phyloP scores from a whole-genome alignment of 2,888 invertebrate species.

The Caenorhabditis sp. region DNA sequence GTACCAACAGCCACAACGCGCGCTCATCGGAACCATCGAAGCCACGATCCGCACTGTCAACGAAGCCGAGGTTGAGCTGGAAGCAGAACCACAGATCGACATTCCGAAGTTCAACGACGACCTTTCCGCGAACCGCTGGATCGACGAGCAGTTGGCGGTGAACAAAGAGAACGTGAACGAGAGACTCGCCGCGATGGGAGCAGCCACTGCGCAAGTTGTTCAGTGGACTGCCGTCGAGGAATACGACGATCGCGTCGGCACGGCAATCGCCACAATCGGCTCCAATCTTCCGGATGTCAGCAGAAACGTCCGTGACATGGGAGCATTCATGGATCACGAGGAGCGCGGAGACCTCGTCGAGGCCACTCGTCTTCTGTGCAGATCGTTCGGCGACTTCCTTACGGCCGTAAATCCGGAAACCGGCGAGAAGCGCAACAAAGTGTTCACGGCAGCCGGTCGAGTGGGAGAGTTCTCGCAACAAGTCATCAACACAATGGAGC shows the following conservation, averaged over 20 bases:
- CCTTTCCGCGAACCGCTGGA: conserved; percentile 56
- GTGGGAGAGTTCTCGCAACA: conserved; percentile 94
- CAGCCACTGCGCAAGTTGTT: conserved; percentile 95
- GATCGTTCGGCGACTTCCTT: conserved; percentile 91
- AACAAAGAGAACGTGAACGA: conserved; percentile 96
- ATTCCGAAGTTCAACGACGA: conserved; percentile 76
- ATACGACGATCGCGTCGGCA: conserved; percentile 91
- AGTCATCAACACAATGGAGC: conserved; percentile 89
- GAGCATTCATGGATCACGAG: conserved; percentile 88
- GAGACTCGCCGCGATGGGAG: conserved; percentile 98
- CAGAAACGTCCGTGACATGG: conserved; percentile 91
- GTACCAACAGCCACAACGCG: conserved; percentile 92
- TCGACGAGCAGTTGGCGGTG: conserved; percentile 85
- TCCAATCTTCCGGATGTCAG: conserved; percentile 96
- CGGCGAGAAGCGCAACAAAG: conserved; percentile 83
- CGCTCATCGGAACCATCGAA: conserved; percentile 90
- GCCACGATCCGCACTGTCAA: conserved; percentile 91
- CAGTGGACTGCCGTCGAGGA: conserved; percentile 89
- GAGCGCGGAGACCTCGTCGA: conserved; percentile 82
- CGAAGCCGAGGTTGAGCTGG: conserved; percentile 85
- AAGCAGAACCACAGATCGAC: conserved; percentile 74
- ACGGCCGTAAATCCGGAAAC: conserved; percentile 95
- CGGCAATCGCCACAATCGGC: conserved; percentile 96
- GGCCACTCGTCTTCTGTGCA: conserved; percentile 92
- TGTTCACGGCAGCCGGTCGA: conserved; percentile 91